These are phyloP conservation scores for Sycophila sp. DNA, from an alignment of 1,140 invertebrate species.

Conservation along the genomic window DNA sequence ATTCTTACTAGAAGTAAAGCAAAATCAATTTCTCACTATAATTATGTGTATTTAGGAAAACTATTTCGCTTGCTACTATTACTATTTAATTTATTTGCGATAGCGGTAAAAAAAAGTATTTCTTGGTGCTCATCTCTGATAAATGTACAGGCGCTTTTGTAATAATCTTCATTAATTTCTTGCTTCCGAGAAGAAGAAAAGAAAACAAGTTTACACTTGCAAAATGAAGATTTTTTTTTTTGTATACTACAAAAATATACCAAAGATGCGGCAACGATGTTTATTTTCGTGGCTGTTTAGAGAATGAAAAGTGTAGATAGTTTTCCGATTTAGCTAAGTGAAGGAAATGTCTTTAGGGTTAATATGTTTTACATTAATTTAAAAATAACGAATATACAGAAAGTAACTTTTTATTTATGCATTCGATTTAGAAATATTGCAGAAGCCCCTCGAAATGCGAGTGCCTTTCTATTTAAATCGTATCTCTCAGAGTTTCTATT, in stretches of 20 bases:
- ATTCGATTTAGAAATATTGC: constrained; percentile 25
- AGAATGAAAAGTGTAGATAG: constrained; percentile 43
- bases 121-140: background rate
- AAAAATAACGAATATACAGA: constrained; percentile 45
- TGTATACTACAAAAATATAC: constrained; percentile 40
- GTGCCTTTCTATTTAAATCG: constrained; percentile 53
- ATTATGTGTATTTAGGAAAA: background rate
- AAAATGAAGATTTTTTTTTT: background rate
- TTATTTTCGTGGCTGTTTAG: constrained; percentile 45
- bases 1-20: background rate
- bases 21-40: constrained; percentile 14
- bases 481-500: constrained; percentile 37
- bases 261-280: constrained; percentile 57
- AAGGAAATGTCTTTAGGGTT: constrained; percentile 11
- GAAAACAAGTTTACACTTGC: background rate
- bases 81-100: constrained; percentile 13
- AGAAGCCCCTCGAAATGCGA: background rate
- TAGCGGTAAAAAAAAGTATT: constrained; percentile 24
- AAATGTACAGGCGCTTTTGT: background rate
- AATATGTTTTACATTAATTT: constrained; percentile 47
- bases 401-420: constrained; percentile 59
- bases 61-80: background rate
- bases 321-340: constrained; percentile 28
- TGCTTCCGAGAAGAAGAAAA: background rate
- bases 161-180: constrained; percentile 12